Percentiles rank a stretch among this genome's conserved stretches.
Conservation (phyloP, 2,888 invertebrate genomes). For the Myopa testacea region DNA sequence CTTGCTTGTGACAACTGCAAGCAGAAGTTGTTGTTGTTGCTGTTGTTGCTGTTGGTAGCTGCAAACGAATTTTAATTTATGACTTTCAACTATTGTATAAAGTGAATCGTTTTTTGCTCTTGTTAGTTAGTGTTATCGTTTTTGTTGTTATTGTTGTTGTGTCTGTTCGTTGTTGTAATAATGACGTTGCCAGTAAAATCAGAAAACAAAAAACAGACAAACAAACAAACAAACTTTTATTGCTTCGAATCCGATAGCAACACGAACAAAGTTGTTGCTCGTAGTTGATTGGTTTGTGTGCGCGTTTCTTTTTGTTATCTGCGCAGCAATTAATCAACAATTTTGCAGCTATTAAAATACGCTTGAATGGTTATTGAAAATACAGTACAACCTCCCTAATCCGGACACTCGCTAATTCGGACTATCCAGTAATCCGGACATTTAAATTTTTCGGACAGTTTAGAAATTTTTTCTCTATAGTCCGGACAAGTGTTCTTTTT, state of each 20-base stretch:
- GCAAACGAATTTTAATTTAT: slow-evolving; percentile 31
- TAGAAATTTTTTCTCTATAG: no score
- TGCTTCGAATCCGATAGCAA: slow-evolving; percentile 26
- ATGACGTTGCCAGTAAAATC: slow-evolving; percentile 26
- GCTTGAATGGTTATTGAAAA: slow-evolving; percentile 49
- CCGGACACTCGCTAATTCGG: no score
- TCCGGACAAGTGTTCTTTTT: no score
- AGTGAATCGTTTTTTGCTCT: not conserved
- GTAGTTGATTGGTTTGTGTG: slow-evolving; percentile 20
- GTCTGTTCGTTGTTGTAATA: slow-evolving; percentile 10
- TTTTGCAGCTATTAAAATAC: slow-evolving; percentile 48
- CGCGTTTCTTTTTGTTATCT: slow-evolving; percentile 43
- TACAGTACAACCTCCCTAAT: no score
- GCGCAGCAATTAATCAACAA: slow-evolving; percentile 51
- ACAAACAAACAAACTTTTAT: slow-evolving; percentile 23
- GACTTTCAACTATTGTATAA: slow-evolving; percentile 2
- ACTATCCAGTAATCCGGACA: no score
- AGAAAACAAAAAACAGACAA: not conserved
- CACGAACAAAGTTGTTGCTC: slow-evolving; percentile 13
- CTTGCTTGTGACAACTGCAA: not conserved
- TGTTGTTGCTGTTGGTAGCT: slow-evolving; percentile 16
- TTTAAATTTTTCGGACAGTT: no score
- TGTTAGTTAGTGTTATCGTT: not conserved
- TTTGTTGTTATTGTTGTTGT: slow-evolving; percentile 22
- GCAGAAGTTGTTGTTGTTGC: not conserved